A percentile compares a stretch with the other conserved stretches of the same genome.
phyloP scores from a whole-genome alignment of 1,140 invertebrate species.

The Drosophila lini region DNA sequence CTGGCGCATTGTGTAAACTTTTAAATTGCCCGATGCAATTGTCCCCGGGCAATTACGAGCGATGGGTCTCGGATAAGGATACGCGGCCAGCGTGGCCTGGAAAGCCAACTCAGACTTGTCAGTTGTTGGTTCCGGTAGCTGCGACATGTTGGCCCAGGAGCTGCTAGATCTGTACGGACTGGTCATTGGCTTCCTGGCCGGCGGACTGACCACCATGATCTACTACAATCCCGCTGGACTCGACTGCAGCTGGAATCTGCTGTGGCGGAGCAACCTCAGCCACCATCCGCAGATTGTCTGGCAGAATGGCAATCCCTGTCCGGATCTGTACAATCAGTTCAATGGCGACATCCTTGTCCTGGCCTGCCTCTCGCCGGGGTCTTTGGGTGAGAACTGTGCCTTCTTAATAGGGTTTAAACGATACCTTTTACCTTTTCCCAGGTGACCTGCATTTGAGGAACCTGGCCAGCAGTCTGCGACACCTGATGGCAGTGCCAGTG shows the following conservation, averaged over 20 bases:
- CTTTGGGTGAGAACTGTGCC: neutral
- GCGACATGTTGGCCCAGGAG: constrained; percentile 34
- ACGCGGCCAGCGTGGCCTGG: neutral
- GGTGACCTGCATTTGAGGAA: neutral
- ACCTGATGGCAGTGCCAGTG: constrained; percentile 17
- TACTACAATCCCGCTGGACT: constrained; percentile 47
- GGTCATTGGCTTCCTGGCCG: constrained; percentile 25
- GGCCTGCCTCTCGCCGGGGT: constrained; percentile 36
- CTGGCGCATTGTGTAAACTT: constrained; percentile 23
- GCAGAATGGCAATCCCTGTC: neutral
- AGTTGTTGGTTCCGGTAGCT: neutral
- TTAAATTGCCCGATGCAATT: constrained; percentile 15
- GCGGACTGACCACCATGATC: constrained; percentile 24
- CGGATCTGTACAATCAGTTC: neutral
- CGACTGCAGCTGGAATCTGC: constrained; percentile 38
- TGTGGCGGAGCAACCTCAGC: constrained; percentile 32
- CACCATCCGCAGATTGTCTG: constrained; percentile 56
- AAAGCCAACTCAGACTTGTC: neutral
- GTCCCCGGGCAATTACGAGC: constrained; percentile 14
- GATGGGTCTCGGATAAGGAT: constrained; percentile 36
- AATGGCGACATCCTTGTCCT: constrained; percentile 35
- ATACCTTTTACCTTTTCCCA: no score
- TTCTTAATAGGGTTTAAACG: no score
- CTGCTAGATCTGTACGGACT: constrained; percentile 40
- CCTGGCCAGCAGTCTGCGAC: constrained; percentile 17